phyloP scores from a whole-genome alignment of 2,888 invertebrate species.

The Perizoma flavofasciatum region DNA sequence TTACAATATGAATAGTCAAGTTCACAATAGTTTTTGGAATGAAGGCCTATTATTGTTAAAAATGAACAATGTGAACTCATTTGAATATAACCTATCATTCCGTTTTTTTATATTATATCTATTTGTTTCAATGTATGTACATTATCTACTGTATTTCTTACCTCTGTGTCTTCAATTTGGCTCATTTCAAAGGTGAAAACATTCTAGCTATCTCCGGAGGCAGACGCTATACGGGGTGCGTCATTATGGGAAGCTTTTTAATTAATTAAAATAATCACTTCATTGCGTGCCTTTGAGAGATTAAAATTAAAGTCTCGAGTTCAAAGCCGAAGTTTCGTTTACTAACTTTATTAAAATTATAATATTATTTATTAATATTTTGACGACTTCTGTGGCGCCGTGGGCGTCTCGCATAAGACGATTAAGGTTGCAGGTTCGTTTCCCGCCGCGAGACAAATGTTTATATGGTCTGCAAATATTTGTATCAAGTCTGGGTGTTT shows the following conservation, averaged over 20 bases:
- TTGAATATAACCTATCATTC: no score
- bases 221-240: conserved; percentile 54
- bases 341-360: conserved; percentile 14
- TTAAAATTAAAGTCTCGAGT: conserved; percentile 33
- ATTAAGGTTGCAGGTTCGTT: no score
- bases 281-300: conserved; percentile 37
- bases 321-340: conserved; percentile 25
- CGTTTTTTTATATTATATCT: no score
- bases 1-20: no score
- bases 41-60: no score
- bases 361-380: not conserved
- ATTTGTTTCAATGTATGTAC: not conserved
- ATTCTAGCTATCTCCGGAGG: conserved; percentile 57
- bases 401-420: no score
- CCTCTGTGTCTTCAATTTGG: conserved; percentile 54
- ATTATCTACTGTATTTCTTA: conserved; percentile 28
- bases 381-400: no score
- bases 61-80: no score
- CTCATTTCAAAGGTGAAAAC: conserved; percentile 62
- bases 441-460: no score
- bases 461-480: no score
- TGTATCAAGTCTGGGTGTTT: no score
- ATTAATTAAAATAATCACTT: conserved; percentile 45
- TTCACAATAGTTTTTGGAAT: no score
- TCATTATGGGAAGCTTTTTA: conserved; percentile 37